Conservation (phyloP, 1,140 invertebrate species). For the Zaprionus tsacasi region DNA sequence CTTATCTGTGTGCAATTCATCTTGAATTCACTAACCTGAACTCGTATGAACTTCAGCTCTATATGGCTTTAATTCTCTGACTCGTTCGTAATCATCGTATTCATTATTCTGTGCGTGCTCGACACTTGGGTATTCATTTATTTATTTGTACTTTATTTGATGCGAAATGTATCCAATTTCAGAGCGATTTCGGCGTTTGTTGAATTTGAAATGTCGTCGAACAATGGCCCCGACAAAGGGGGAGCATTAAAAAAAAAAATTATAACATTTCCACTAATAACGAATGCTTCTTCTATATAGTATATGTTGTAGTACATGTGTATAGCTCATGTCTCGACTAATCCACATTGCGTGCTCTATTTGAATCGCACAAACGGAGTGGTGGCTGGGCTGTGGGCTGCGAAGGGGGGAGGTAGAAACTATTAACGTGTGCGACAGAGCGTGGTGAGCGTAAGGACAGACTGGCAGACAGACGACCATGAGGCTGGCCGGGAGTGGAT, state of each 20-base stretch:
- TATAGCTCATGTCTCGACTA: constrained; percentile 54
- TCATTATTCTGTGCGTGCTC: constrained; percentile 52
- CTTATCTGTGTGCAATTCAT: constrained; percentile 41
- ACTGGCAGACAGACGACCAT: background rate
- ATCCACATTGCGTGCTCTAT: constrained; percentile 60
- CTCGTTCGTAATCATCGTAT: constrained; percentile 1
- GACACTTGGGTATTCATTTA: constrained; percentile 12
- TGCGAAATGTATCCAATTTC: constrained; percentile 51
- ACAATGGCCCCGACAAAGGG: constrained; percentile 20
- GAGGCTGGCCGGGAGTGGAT: constrained; percentile 31
- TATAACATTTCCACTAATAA: constrained; percentile 41
- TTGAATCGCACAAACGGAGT: constrained; percentile 4
- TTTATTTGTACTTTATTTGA: constrained; percentile 17
- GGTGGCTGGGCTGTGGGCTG: no score
- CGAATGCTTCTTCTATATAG: constrained; percentile 1
- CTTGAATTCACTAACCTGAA: constrained; percentile 21
- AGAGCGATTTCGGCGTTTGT: constrained; percentile 38
- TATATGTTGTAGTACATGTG: constrained; percentile 27
- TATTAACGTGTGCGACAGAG: constrained; percentile 73
- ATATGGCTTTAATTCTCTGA: constrained; percentile 3
- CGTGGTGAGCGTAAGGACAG: constrained; percentile 35
- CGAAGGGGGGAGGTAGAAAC: constrained; percentile 72
- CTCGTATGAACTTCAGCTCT: constrained; percentile 28
- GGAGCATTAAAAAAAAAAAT: constrained; percentile 26
- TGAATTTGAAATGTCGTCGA: constrained; percentile 42